Percentiles rank a stretch among this genome's conserved stretches.
These are phyloP conservation scores for Ciconia stormi DNA, from an alignment of 2,113 vertebrate species.

Conservation along the genomic window DNA sequence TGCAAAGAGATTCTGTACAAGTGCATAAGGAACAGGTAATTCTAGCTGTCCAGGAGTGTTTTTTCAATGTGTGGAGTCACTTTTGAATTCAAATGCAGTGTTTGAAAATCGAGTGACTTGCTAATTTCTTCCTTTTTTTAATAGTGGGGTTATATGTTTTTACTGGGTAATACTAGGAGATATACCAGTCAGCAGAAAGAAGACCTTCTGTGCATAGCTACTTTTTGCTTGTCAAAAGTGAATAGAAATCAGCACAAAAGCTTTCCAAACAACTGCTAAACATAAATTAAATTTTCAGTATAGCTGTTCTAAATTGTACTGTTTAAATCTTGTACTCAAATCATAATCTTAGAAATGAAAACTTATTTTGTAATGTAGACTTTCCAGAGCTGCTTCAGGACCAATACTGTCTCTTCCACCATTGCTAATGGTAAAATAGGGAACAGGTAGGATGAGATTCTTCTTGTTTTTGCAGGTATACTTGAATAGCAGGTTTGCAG, in stretches of 20 bases:
- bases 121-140: not conserved
- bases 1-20: not conserved
- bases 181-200: not conserved
- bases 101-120: not conserved
- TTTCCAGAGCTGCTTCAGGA: not conserved
- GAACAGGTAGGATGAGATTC: not conserved
- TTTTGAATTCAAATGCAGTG: not conserved
- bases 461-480: not conserved
- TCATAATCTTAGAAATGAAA: not conserved
- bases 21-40: not conserved
- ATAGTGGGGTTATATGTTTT: not conserved
- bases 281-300: not conserved
- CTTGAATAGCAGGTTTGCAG: not conserved
- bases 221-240: not conserved
- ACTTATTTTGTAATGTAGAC: not conserved
- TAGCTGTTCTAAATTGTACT: not conserved
- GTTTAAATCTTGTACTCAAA: not conserved
- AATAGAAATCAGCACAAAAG: not conserved
- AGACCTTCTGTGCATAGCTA: fast-evolving
- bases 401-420: not conserved
- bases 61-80: not conserved
- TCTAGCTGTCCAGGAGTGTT: not conserved
- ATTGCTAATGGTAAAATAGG: not conserved
- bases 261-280: not conserved
- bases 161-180: not conserved